Evolutionary conservation across 2,888 invertebrate genomes (phyloP).

Genomic region (Clitarchus hookeri): DNA sequence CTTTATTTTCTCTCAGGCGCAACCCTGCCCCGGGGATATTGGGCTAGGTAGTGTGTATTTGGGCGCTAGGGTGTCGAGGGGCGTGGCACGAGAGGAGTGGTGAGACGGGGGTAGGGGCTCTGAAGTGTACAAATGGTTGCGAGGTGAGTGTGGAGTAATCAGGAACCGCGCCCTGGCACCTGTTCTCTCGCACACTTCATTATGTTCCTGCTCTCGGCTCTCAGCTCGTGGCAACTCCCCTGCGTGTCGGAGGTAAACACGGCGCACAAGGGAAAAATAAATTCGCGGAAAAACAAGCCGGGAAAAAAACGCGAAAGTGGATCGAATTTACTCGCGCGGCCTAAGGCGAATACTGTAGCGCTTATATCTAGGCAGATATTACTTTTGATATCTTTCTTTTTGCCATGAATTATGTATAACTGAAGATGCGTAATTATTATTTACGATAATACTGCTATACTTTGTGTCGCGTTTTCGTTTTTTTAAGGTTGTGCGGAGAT

Average conservation of each 20-base stretch:
- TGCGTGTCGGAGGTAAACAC: background rate
- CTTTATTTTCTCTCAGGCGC: too few relatives aligned
- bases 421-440: too few relatives aligned
- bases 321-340: too few relatives aligned
- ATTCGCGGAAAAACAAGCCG: background rate
- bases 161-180: background rate
- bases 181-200: constrained; percentile 14
- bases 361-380: too few relatives aligned
- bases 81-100: background rate
- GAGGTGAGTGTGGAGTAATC: background rate
- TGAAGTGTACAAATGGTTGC: background rate
- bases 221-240: background rate
- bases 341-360: too few relatives aligned
- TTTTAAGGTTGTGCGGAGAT: too few relatives aligned
- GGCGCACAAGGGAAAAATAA: background rate
- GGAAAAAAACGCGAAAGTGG: background rate
- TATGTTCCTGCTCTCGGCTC: background rate
- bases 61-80: background rate
- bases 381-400: too few relatives aligned
- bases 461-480: too few relatives aligned
- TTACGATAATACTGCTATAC: too few relatives aligned
- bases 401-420: too few relatives aligned
- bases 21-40: too few relatives aligned
- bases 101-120: background rate
- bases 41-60: too few relatives aligned